These are phyloP conservation scores for Sarcophaga carnaria DNA, from an alignment of 2,888 invertebrate species.

Conservation along the genomic window DNA sequence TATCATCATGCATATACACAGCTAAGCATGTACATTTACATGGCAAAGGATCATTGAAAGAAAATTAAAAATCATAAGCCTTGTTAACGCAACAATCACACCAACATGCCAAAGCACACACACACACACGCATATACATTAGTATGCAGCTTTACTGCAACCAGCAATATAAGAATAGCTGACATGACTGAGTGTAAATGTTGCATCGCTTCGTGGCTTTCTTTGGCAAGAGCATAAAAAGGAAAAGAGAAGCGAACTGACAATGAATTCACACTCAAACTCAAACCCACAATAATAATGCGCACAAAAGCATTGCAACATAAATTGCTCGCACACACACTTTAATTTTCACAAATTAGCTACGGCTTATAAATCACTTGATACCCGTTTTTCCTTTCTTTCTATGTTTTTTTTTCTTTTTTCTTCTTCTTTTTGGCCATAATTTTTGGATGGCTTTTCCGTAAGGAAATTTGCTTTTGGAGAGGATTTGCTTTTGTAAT, in stretches of 20 bases:
- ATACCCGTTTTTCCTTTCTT: neutral
- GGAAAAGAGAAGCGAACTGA: too few relatives aligned
- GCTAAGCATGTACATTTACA: neutral
- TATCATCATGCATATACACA: neutral
- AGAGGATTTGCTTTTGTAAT: slow-evolving; percentile 3
- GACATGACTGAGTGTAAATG: slow-evolving; percentile 36
- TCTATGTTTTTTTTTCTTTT: neutral
- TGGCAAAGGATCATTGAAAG: slow-evolving; percentile 1
- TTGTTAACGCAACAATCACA: slow-evolving; percentile 51
- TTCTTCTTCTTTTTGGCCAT: neutral
- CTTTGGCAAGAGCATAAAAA: neutral
- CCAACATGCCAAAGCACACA: slow-evolving; percentile 12
- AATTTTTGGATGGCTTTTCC: neutral
- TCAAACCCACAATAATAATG: slow-evolving; percentile 38
- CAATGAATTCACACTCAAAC: too few relatives aligned
- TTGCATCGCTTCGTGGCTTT: neutral
- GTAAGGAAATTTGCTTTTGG: slow-evolving; percentile 12
- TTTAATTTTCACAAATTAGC: slow-evolving; percentile 80
- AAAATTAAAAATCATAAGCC: slow-evolving; percentile 50
- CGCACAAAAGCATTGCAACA: slow-evolving; percentile 72
- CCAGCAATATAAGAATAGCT: neutral
- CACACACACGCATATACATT: neutral
- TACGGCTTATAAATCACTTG: slow-evolving; percentile 80
- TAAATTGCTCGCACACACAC: slow-evolving; percentile 78
- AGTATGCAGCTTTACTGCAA: neutral